A percentile compares a stretch with the other conserved stretches of the same genome.
Evolutionary conservation across 2,888 invertebrate genomes (phyloP).

Genomic region (Napeogenes sylphis): DNA sequence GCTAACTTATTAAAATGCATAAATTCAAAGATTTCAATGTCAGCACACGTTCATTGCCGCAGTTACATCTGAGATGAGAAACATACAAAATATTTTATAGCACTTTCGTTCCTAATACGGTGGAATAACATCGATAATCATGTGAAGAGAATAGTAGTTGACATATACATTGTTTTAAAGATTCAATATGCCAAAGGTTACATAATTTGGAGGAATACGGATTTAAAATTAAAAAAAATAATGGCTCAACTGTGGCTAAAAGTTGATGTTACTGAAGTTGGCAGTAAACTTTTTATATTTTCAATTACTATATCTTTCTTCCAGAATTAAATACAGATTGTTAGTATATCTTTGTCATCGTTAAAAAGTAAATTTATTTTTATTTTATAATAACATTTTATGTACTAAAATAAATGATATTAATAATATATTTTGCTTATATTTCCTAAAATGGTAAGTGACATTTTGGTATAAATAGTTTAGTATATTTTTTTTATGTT

Average conservation of each 20-base stretch:
- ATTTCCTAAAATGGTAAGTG: slow-evolving; percentile 2
- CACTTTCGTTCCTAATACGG: slow-evolving; percentile 24
- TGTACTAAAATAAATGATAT: too few relatives aligned
- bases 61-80: not conserved
- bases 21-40: slow-evolving; percentile 39
- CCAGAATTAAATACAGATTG: too few relatives aligned
- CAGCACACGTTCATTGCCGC: slow-evolving; percentile 30
- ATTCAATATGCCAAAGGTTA: slow-evolving; percentile 33
- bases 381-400: too few relatives aligned
- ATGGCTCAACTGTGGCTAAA: slow-evolving; percentile 12
- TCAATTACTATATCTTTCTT: too few relatives aligned
- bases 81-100: slow-evolving; percentile 15
- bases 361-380: too few relatives aligned
- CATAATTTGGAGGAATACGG: slow-evolving; percentile 31
- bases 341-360: too few relatives aligned
- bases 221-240: slow-evolving; percentile 29
- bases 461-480: not conserved
- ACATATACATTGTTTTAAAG: slow-evolving; percentile 24
- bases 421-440: too few relatives aligned
- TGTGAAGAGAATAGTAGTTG: slow-evolving; percentile 14
- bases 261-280: too few relatives aligned
- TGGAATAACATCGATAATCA: slow-evolving; percentile 16
- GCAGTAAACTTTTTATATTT: too few relatives aligned
- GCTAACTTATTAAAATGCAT: slow-evolving; percentile 31
- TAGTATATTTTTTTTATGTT: not conserved